phyloP scores from a whole-genome alignment of 23 tunicate species.

The Diplosoma virens region DNA sequence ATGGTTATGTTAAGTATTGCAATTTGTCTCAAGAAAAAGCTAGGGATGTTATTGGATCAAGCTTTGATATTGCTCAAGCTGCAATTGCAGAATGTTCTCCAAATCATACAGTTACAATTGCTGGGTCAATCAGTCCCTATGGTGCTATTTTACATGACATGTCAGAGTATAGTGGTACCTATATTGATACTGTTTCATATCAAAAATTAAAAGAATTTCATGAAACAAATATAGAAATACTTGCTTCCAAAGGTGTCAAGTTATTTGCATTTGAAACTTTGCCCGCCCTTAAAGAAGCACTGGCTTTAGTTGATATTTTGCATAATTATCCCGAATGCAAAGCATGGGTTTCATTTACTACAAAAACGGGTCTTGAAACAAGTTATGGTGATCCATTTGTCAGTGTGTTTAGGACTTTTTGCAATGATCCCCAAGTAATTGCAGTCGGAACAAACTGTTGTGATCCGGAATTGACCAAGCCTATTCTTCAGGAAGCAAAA shows the following conservation, averaged over 20 bases:
- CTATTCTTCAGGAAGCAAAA: conserved; percentile 23
- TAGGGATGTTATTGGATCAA: conserved; percentile 40
- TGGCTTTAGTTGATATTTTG: conserved; percentile 48
- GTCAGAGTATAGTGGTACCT: conserved; percentile 83
- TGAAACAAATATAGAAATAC: conserved; percentile 39
- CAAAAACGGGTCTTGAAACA: conserved; percentile 61
- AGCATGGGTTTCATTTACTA: conserved; percentile 91
- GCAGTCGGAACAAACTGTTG: conserved; percentile 88
- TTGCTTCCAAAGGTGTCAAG: conserved; percentile 55
- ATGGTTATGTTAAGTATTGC: conserved; percentile 64
- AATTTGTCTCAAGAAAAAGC: conserved; percentile 64
- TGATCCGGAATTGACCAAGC: conserved; percentile 5
- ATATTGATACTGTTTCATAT: conserved; percentile 47
- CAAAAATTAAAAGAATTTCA: conserved; percentile 61
- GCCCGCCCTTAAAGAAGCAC: conserved; percentile 77
- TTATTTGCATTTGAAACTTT: conserved; percentile 83
- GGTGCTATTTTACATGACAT: conserved; percentile 93
- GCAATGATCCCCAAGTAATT: conserved; percentile 47
- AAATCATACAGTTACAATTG: conserved; percentile 22
- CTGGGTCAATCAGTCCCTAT: conserved; percentile 87
- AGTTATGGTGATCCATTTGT: conserved; percentile 64
- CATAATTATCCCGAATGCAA: conserved; percentile 61
- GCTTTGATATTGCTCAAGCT: conserved; percentile 77
- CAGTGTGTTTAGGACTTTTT: conserved; percentile 34
- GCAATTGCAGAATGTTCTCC: conserved; percentile 41